Base-by-base conservation (phyloP, 2,888 invertebrate species). In the Lasiommata megera region DNA sequence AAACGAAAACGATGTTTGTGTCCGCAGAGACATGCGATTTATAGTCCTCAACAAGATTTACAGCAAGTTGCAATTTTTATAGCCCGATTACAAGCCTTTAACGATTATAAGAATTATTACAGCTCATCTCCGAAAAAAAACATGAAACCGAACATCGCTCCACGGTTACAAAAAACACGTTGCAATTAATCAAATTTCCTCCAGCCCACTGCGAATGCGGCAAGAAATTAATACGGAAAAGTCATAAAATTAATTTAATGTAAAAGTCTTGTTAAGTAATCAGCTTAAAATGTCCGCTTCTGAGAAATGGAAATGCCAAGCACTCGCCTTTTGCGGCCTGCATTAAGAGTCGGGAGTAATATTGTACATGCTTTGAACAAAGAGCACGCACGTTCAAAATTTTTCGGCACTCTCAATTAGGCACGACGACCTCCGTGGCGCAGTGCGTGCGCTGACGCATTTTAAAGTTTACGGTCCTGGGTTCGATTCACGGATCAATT, bases 221-320 rank as follows among this genome's bases (percentile, higher is more conserved):
- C 28, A 61, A 54, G 46, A 54, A 57, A 51, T 56, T 51, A 57
- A 50, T 44, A 43, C 53, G 18, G 54, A 54, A 54, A 58, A 43
- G 38, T 44, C 31, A 46, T 44, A 51, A 58, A 58, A 51, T 54
- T 51, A 54, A 54, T 54, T 54, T 58, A 48, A 58, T 51, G 44
- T 29, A 44, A 51, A 43, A 54, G 44, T 47, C 46, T 54, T 31
- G 51, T 61, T 54, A 51, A 54, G 58, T 53, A 61, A 56, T 62
- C 61, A 57, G 34, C 53, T 37, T 54, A 61, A 66, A 64, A 60
- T 59, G 58, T 56, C 40, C 34, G 17, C 50, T 61, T 60, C 63
- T 58, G 54, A 54, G 63, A 58, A 63, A 31, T 46, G 50, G 37
- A 63, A 63, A 63, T 65, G 63, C 61, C 63, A 63, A 31, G 44